phyloP scores from a whole-genome alignment of 2,113 vertebrate species.

The Oncorhynchus gorbuscha region DNA sequence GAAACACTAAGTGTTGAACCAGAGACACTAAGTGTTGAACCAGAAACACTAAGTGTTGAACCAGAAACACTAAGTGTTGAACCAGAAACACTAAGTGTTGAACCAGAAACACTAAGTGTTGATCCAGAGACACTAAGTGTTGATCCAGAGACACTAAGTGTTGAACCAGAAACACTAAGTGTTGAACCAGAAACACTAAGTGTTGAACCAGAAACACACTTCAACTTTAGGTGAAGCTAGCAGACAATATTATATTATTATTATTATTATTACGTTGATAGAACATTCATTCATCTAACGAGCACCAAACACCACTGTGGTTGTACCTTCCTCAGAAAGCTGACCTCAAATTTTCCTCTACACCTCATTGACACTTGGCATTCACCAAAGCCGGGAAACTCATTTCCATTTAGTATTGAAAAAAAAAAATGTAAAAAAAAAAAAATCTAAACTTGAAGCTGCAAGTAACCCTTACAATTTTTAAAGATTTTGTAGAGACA shows the following conservation, averaged over 20 bases:
- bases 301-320: background rate
- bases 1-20: no score
- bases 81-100: no score
- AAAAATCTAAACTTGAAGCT: slow-evolving; percentile 26
- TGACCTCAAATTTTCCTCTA: background rate
- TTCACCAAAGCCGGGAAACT: slow-evolving; percentile 26
- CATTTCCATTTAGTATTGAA: slow-evolving; percentile 22
- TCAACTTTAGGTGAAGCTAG: background rate
- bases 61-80: no score
- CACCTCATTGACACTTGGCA: background rate
- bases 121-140: no score
- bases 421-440: background rate
- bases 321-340: background rate
- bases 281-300: background rate
- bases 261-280: no score
- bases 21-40: no score
- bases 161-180: no score
- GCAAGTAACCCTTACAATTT: slow-evolving; percentile 22
- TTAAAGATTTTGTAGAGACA: background rate
- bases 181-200: no score
- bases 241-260: no score
- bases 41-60: no score
- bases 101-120: no score
- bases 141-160: no score
- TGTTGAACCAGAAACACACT: background rate